Conservation (phyloP, 2,797 vertebrate species). For the Phaenicophaeus curvirostris region DNA sequence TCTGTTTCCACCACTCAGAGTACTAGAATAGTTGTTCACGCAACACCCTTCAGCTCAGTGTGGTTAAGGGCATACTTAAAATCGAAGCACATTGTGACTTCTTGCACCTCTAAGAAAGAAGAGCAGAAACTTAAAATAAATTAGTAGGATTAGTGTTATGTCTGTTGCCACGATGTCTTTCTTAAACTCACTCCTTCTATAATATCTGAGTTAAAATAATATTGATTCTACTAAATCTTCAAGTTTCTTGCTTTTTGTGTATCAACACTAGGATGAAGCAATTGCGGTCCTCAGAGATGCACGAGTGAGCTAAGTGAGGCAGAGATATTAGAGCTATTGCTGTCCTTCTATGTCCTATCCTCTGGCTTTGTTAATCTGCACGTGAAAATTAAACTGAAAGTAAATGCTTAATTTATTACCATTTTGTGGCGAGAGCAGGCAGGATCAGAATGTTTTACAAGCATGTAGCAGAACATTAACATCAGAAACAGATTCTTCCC, state of each 20-base stretch:
- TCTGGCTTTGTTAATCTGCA: constrained; percentile 26
- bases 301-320: neutral
- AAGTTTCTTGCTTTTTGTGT: neutral
- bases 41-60: neutral
- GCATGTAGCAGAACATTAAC: constrained; percentile 36
- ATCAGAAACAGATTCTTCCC: constrained; percentile 53
- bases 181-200: neutral
- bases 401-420: constrained; percentile 35
- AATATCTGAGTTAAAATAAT: constrained; percentile 1
- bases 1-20: neutral
- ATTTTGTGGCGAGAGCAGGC: constrained; percentile 26
- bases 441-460: constrained; percentile 39
- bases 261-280: neutral
- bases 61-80: neutral
- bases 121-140: neutral
- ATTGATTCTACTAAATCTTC: neutral
- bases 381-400: constrained; percentile 53
- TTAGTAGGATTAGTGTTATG: neutral
- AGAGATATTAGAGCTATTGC: neutral
- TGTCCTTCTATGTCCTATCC: constrained; percentile 19
- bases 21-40: neutral
- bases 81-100: neutral
- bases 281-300: neutral
- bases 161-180: neutral
- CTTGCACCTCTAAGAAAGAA: neutral